These are phyloP conservation scores for Phodopus roborovskii DNA, from an alignment of 2,113 vertebrate species.

Conservation along the genomic window DNA sequence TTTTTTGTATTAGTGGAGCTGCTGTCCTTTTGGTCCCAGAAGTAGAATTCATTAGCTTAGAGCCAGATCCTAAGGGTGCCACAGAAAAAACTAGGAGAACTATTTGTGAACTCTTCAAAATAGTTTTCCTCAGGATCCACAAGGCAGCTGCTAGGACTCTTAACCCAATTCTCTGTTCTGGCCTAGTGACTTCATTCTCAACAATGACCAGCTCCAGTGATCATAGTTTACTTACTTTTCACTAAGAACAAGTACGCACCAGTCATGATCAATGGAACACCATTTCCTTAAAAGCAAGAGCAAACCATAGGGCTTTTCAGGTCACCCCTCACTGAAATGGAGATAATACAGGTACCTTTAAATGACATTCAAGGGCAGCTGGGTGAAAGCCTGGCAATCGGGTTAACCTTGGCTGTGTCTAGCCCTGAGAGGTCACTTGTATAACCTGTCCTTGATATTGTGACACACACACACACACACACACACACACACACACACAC, in stretches of 20 bases:
- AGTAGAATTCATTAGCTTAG: not conserved
- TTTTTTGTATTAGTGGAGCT: slow-evolving; percentile 53
- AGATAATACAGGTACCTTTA: slow-evolving; percentile 39
- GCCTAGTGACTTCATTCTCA: not conserved
- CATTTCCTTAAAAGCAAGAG: slow-evolving; percentile 41
- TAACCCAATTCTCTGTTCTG: too few relatives aligned
- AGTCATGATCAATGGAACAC: not conserved
- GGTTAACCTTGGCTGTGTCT: not conserved
- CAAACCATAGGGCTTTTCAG: not conserved
- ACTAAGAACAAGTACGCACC: slow-evolving; percentile 28
- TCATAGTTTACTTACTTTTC: slow-evolving; percentile 28
- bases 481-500: too few relatives aligned
- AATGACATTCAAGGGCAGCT: slow-evolving; percentile 40
- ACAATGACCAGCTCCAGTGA: not conserved
- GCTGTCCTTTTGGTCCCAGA: slow-evolving; percentile 9
- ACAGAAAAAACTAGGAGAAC: not conserved
- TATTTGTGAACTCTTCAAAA: slow-evolving; percentile 10
- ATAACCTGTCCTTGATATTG: not conserved
- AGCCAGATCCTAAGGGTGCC: not conserved
- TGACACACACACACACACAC: not conserved
- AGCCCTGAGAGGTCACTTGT: not conserved
- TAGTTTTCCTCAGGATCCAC: not conserved
- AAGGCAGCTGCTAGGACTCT: not conserved
- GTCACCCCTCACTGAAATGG: slow-evolving; percentile 30
- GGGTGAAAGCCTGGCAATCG: not conserved